Evolutionary conservation across 2,113 vertebrate genomes (phyloP).

Genomic region (Scomber japonicus): DNA sequence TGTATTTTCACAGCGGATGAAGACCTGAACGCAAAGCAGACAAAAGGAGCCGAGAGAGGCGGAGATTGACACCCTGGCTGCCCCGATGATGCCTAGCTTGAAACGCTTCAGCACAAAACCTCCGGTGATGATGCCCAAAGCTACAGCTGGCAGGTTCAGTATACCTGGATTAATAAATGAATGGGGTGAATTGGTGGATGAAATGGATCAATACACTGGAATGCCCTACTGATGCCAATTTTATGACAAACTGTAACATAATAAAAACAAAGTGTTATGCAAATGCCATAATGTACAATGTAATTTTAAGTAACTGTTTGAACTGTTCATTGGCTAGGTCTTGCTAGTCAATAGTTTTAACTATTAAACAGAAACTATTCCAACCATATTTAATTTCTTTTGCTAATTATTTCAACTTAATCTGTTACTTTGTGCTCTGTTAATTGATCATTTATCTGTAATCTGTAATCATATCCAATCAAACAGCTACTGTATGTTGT

Average conservation of each 20-base stretch:
- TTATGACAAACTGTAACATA: too few species aligned
- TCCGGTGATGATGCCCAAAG: constrained; percentile 93
- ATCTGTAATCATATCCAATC: too few species aligned
- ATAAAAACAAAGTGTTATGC: too few species aligned
- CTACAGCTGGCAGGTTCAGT: constrained; percentile 94
- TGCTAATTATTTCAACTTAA: too few species aligned
- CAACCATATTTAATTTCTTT: too few species aligned
- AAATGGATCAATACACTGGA: neutral
- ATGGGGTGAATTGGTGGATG: neutral
- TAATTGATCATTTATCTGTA: too few species aligned
- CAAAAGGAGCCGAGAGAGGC: constrained; percentile 86
- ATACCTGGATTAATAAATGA: constrained; percentile 80
- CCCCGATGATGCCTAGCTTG: constrained; percentile 86
- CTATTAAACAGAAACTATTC: too few species aligned
- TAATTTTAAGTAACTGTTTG: too few species aligned
- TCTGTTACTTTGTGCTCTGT: too few species aligned
- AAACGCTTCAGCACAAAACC: constrained; percentile 93
- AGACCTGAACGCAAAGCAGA: constrained; percentile 84
- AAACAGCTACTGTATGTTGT: neutral
- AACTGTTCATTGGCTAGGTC: too few species aligned
- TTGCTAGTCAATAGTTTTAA: too few species aligned
- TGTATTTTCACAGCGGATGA: constrained; percentile 89
- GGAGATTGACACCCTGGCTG: constrained; percentile 84
- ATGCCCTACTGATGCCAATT: neutral
- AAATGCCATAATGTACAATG: too few species aligned